A percentile compares a stretch with the other conserved stretches of the same genome.
phyloP scores from a whole-genome alignment of 2,888 invertebrate species.

The Drosophila phalerata region DNA sequence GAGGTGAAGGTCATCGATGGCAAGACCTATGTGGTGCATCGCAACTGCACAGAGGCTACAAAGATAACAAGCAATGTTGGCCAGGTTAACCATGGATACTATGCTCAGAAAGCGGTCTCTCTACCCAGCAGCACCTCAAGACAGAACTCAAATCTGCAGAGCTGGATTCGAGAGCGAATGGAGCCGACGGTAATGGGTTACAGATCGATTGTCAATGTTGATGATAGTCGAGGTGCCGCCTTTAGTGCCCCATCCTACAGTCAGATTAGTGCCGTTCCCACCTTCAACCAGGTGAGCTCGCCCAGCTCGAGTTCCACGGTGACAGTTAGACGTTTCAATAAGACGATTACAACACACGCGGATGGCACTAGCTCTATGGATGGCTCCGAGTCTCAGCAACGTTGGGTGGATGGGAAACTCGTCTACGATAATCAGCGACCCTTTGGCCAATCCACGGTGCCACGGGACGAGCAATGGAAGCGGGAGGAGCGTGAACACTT shows the following conservation, averaged over 20 bases:
- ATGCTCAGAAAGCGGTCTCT: slow-evolving; percentile 16
- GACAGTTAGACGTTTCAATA: slow-evolving; percentile 76
- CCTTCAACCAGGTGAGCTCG: slow-evolving; percentile 5
- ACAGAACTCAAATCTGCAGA: slow-evolving; percentile 71
- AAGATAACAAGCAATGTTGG: slow-evolving; percentile 52
- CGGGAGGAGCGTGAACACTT: slow-evolving; percentile 83
- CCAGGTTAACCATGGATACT: slow-evolving; percentile 42
- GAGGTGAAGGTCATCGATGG: slow-evolving; percentile 84
- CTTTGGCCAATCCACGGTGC: slow-evolving; percentile 76
- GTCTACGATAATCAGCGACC: slow-evolving; percentile 80
- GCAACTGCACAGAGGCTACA: slow-evolving; percentile 82
- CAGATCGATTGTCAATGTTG: slow-evolving; percentile 78
- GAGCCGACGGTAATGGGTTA: slow-evolving; percentile 82
- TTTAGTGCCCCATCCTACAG: slow-evolving; percentile 22
- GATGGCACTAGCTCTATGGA: slow-evolving; percentile 79
- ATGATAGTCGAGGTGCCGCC: slow-evolving; percentile 35
- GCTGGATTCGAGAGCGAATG: slow-evolving; percentile 75
- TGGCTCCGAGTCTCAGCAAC: slow-evolving; percentile 79
- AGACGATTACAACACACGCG: slow-evolving; percentile 75
- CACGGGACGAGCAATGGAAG: slow-evolving; percentile 83
- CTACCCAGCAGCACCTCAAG: slow-evolving; percentile 41
- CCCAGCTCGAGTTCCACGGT: slow-evolving; percentile 65
- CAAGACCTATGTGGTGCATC: slow-evolving; percentile 83
- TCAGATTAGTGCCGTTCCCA: slow-evolving; percentile 30
- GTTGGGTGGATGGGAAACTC: slow-evolving; percentile 82